phyloP scores from a whole-genome alignment of 2,797 vertebrate genomes.

The Tiaroga cobitis region DNA sequence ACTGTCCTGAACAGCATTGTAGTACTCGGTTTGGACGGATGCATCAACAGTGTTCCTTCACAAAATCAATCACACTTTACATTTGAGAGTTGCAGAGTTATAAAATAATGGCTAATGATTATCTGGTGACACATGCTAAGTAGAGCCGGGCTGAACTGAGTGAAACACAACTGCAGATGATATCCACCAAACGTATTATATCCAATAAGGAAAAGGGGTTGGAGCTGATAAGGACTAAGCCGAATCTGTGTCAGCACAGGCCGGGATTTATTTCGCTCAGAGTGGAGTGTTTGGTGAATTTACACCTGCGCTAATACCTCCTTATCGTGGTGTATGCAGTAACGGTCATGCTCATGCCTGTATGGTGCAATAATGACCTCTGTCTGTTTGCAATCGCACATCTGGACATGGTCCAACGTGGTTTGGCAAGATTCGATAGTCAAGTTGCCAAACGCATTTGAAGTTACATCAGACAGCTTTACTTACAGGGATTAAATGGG shows the following conservation, averaged over 20 bases:
- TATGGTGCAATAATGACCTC: conserved; percentile 53
- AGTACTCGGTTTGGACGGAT: background rate
- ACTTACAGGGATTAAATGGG: background rate
- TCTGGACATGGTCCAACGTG: conserved; percentile 28
- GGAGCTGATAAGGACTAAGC: conserved; percentile 44
- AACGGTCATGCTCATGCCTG: conserved; percentile 54
- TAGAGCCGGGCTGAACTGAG: conserved; percentile 12
- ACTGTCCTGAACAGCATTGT: background rate
- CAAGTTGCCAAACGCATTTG: background rate
- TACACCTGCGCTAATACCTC: background rate
- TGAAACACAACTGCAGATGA: conserved; percentile 19
- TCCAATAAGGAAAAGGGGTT: background rate
- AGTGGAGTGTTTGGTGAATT: background rate
- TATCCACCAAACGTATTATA: conserved; percentile 43
- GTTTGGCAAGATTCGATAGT: background rate
- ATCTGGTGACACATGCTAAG: conserved; percentile 37
- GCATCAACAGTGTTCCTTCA: background rate
- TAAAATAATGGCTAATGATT: conserved; percentile 47
- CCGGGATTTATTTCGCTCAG: conserved; percentile 40
- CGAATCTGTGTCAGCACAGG: conserved; percentile 45
- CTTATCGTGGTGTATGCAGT: conserved; percentile 37
- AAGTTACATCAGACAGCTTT: conserved; percentile 5
- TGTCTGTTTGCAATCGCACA: conserved; percentile 62
- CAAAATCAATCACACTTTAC: conserved; percentile 48
- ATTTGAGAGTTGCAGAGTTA: conserved; percentile 29